Conservation (phyloP, 2,888 invertebrate species). For the Drosophila mulleri region DNA sequence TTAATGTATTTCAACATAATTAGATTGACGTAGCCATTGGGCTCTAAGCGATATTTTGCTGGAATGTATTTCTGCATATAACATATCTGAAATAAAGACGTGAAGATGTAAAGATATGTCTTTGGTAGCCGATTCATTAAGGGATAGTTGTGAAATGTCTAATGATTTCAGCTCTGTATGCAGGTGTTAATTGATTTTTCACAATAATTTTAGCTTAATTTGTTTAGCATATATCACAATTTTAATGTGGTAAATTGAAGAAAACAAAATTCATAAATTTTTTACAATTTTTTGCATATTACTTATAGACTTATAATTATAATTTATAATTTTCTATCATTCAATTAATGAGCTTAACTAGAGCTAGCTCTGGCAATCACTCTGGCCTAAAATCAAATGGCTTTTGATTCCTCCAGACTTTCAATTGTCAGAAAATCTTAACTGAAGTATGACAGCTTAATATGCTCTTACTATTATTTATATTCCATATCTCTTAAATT, state of each 20-base stretch:
- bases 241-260: neutral
- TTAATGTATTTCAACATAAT: slow-evolving; percentile 5
- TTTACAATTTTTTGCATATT: neutral
- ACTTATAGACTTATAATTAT: too few species aligned
- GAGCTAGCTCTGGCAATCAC: too few species aligned
- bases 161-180: neutral
- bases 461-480: too few species aligned
- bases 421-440: too few species aligned
- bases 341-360: too few species aligned
- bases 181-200: neutral
- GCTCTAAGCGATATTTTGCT: neutral
- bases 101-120: too few species aligned
- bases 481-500: too few species aligned
- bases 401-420: too few species aligned
- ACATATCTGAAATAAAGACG: neutral
- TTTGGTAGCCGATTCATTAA: neutral
- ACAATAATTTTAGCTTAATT: neutral
- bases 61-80: neutral
- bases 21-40: neutral
- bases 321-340: too few species aligned
- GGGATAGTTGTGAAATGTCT: neutral
- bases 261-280: neutral
- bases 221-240: neutral
- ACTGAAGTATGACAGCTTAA: too few species aligned
- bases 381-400: too few species aligned